phyloP scores from a whole-genome alignment of 2,888 invertebrate species.

The Andricus quercusramuli region DNA sequence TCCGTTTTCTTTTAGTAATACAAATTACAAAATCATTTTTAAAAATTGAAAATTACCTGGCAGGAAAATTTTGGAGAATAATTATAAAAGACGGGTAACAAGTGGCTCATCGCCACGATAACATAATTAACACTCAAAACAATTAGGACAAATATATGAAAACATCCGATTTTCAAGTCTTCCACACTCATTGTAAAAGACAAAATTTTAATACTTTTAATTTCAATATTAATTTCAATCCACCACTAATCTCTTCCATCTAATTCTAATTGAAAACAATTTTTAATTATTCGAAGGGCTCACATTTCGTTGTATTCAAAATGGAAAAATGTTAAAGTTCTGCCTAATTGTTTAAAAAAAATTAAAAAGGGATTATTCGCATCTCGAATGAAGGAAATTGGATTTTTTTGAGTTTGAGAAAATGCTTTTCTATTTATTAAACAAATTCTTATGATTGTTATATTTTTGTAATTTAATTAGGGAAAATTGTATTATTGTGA shows the following conservation, averaged over 20 bases:
- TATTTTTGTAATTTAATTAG: background rate
- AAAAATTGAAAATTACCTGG: constrained; percentile 64
- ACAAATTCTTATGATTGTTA: background rate
- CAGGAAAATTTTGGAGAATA: constrained; percentile 76
- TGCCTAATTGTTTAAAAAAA: background rate
- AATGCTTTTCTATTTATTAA: background rate
- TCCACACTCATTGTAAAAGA: constrained; percentile 67
- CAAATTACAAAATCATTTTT: background rate
- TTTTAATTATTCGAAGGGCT: background rate
- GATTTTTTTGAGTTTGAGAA: background rate
- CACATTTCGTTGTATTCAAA: background rate
- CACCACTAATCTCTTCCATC: constrained; percentile 13
- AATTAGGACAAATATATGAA: constrained; percentile 72
- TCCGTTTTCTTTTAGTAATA: too few relatives aligned
- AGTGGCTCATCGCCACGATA: constrained; percentile 77
- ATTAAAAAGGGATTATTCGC: background rate
- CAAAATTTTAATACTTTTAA: background rate
- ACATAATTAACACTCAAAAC: constrained; percentile 75
- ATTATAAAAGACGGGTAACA: constrained; percentile 74
- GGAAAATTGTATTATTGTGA: constrained; percentile 5
- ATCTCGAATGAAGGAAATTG: background rate
- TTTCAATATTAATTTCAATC: constrained; percentile 11
- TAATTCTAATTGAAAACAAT: background rate
- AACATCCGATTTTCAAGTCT: constrained; percentile 70
- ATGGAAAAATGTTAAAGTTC: background rate